Conservation (phyloP, 2,113 vertebrate species). For the Uropsilus gracilis region DNA sequence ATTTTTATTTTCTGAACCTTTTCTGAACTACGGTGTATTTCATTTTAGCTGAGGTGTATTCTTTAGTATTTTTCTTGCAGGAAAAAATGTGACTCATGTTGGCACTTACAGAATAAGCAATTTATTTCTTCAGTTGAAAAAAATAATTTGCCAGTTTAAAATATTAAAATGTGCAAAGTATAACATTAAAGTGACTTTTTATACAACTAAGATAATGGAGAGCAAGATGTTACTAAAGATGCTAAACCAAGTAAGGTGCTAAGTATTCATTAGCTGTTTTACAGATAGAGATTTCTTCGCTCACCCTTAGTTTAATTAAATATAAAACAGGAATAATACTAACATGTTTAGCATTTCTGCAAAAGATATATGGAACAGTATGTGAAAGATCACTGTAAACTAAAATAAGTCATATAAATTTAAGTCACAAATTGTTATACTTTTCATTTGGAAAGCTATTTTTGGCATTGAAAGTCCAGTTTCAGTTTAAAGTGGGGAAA, state of each 20-base stretch:
- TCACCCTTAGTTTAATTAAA: not conserved
- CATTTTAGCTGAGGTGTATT: constrained; percentile 5
- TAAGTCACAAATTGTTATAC: not conserved
- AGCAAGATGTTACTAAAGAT: not conserved
- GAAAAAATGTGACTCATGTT: not conserved
- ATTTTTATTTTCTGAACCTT: constrained; percentile 46
- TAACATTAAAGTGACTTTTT: not conserved
- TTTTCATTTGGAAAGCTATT: constrained; percentile 35
- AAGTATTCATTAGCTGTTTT: not conserved
- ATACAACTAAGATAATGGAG: constrained; percentile 34
- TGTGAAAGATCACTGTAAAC: not conserved
- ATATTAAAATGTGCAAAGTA: not conserved
- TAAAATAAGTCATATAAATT: not conserved
- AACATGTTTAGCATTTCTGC: not conserved
- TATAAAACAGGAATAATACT: not conserved
- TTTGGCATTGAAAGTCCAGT: constrained; percentile 12
- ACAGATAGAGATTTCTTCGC: not conserved
- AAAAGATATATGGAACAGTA: not conserved
- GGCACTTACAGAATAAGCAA: not conserved
- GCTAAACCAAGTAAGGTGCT: not conserved
- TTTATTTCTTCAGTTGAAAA: constrained; percentile 3
- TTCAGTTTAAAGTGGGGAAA: constrained; percentile 21
- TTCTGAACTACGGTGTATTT: constrained; percentile 40
- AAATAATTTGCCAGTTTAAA: not conserved
- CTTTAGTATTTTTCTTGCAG: constrained; percentile 53